Percentiles rank a stretch among this genome's conserved stretches.
Evolutionary conservation across 2,113 vertebrate species (phyloP).

Genomic region (Lampris incognitus): DNA sequence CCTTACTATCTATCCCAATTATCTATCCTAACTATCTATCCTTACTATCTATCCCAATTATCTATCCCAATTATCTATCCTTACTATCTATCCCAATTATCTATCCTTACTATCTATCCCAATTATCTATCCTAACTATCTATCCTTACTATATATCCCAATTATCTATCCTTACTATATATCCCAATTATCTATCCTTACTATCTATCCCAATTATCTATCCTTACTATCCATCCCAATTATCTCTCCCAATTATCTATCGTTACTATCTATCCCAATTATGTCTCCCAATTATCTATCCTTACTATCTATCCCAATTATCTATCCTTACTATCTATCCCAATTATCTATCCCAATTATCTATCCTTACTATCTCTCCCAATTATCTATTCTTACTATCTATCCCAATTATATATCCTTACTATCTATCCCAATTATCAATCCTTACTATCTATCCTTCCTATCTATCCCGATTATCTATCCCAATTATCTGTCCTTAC

Average conservation of each 20-base stretch:
- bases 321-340: background rate
- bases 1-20: background rate
- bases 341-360: conserved; percentile 41
- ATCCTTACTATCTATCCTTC: too few relatives aligned
- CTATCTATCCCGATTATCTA: too few relatives aligned
- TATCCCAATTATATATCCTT: too few relatives aligned
- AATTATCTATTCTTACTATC: too few relatives aligned
- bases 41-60: conserved; percentile 45
- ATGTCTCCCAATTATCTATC: conserved; percentile 40
- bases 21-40: too few relatives aligned
- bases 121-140: conserved; percentile 45
- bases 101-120: background rate
- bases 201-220: too few relatives aligned
- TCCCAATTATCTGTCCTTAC: background rate
- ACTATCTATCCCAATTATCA: too few relatives aligned
- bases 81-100: background rate
- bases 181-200: too few relatives aligned
- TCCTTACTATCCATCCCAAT: too few relatives aligned
- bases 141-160: background rate
- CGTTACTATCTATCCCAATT: background rate
- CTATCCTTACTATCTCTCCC: background rate
- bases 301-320: too few relatives aligned
- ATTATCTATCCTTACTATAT: too few relatives aligned
- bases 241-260: background rate
- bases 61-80: conserved; percentile 64